Conservation (phyloP, 1,140 invertebrate species). For the Adelges cooleyi region DNA sequence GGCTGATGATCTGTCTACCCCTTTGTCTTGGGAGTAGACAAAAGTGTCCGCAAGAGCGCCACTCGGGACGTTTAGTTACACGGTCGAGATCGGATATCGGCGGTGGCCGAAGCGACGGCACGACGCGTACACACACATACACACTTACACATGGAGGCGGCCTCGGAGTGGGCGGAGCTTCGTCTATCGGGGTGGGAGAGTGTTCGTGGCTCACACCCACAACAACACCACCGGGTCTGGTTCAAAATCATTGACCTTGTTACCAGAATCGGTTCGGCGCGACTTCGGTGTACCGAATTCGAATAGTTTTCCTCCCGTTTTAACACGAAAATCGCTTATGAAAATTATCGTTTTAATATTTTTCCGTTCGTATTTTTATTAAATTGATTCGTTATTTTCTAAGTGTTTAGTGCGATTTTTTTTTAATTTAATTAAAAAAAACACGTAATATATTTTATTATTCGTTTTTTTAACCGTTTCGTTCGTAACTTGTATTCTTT, state of each 20-base stretch:
- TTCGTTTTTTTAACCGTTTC: background rate
- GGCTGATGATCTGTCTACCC: background rate
- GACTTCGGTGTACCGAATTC: constrained; percentile 22
- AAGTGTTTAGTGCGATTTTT: too few species aligned
- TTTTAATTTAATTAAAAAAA: too few species aligned
- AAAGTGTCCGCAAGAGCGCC: constrained; percentile 15
- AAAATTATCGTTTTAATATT: background rate
- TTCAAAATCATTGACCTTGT: constrained; percentile 28
- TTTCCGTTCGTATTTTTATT: too few species aligned
- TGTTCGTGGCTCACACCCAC: constrained; percentile 16
- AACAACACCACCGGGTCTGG: constrained; percentile 18
- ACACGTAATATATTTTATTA: too few species aligned
- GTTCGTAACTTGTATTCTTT: background rate
- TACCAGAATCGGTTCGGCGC: constrained; percentile 26
- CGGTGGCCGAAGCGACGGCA: too few species aligned
- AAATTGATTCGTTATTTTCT: too few species aligned
- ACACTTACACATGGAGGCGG: constrained; percentile 25
- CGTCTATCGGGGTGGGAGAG: constrained; percentile 1
- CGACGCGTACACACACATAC: background rate
- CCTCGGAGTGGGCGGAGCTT: constrained; percentile 1
- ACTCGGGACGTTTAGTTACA: background rate
- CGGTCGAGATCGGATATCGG: background rate
- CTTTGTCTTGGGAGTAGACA: constrained; percentile 8
- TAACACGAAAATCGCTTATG: constrained; percentile 2
- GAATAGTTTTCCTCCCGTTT: constrained; percentile 2